A percentile compares a stretch with the other conserved stretches of the same genome.
phyloP scores from a whole-genome alignment of 2,113 vertebrate species.

The Lepus europaeus region DNA sequence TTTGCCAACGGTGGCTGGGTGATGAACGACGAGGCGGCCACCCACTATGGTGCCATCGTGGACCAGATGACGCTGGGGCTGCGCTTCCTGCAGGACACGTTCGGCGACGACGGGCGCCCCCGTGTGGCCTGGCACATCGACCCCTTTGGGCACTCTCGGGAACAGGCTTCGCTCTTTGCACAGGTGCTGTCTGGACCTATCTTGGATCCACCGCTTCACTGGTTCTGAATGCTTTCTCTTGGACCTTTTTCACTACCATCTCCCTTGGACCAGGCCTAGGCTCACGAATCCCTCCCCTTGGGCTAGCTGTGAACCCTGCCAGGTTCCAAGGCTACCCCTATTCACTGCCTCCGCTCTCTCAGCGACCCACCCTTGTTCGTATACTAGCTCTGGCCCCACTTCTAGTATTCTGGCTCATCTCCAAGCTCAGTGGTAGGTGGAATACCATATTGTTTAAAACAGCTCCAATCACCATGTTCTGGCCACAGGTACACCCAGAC shows the following conservation, averaged over 20 bases:
- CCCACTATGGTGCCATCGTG: slow-evolving; percentile 92
- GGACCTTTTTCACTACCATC: not conserved
- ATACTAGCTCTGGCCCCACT: no score
- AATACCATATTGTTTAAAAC: no score
- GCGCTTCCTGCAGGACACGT: slow-evolving; percentile 91
- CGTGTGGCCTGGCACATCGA: slow-evolving; percentile 96
- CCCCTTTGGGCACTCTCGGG: slow-evolving; percentile 95
- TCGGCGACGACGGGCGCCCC: slow-evolving; percentile 91
- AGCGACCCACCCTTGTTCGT: no score
- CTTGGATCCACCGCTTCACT: no score
- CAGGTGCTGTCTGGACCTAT: slow-evolving; percentile 93
- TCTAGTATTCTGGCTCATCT: no score
- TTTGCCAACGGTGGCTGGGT: slow-evolving; percentile 96
- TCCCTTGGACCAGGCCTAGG: not conserved
- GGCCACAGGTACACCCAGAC: no score
- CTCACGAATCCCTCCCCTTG: not conserved
- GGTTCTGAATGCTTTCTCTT: not conserved
- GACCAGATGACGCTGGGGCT: slow-evolving; percentile 96
- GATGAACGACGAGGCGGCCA: slow-evolving; percentile 94
- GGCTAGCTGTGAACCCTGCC: not conserved
- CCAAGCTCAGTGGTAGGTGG: no score
- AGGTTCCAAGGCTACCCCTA: no score
- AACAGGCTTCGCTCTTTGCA: slow-evolving; percentile 95
- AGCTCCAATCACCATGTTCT: no score
- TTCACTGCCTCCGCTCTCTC: no score